A percentile compares a stretch with the other conserved stretches of the same genome.
These are phyloP conservation scores for Luehdorfia chinensis DNA, from an alignment of 1,140 invertebrate species.

Conservation along the genomic window DNA sequence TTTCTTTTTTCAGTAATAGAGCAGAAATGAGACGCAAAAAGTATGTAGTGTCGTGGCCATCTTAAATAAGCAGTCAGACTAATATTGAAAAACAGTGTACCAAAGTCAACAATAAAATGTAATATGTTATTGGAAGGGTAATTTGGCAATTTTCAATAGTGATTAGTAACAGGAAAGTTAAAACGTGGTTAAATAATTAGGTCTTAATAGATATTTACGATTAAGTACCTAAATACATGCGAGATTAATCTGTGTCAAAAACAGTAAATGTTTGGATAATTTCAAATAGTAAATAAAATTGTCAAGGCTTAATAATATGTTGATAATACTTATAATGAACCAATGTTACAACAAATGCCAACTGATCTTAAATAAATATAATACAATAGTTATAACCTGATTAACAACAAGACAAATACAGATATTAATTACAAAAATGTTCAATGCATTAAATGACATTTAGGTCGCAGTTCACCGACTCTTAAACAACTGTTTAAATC, in stretches of 20 bases:
- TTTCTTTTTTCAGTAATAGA: neutral
- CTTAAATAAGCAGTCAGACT: conserved; percentile 25
- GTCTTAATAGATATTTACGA: conserved; percentile 44
- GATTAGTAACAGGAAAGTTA: conserved; percentile 52
- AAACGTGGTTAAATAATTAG: conserved; percentile 48
- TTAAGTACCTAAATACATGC: conserved; percentile 56
- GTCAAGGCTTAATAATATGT: conserved; percentile 20
- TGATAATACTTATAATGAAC: neutral
- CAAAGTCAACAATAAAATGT: conserved; percentile 55
- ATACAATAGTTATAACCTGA: neutral
- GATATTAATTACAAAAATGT: neutral
- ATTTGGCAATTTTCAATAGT: conserved; percentile 62
- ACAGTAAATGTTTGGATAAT: conserved; percentile 24
- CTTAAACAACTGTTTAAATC: no score
- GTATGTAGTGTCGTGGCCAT: neutral
- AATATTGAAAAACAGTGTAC: conserved; percentile 42
- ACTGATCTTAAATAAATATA: neutral
- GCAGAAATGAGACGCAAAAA: neutral
- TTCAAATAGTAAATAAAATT: conserved; percentile 27
- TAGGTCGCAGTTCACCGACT: neutral
- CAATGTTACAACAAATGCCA: no score
- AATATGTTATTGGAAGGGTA: conserved; percentile 51
- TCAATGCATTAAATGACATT: neutral
- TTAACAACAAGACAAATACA: neutral
- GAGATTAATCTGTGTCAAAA: conserved; percentile 40